phyloP scores from a whole-genome alignment of 2,797 vertebrate genomes.

The Ptychobarbus kaznakovi region DNA sequence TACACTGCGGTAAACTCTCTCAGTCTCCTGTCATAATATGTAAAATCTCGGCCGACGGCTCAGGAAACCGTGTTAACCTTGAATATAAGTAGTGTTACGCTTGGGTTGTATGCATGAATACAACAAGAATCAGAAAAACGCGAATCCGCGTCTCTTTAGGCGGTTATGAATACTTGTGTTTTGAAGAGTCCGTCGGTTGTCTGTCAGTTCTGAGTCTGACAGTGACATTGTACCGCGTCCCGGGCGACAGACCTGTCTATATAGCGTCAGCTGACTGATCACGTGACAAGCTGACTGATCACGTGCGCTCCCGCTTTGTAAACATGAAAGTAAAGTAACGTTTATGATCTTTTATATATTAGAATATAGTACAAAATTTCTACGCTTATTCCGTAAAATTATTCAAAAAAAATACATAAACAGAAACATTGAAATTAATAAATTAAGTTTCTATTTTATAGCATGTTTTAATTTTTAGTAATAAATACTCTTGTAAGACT shows the following conservation, averaged over 20 bases:
- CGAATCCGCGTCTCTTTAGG: background rate
- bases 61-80: background rate
- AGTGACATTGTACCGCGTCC: fast-evolving
- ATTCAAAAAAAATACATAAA: background rate
- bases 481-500: background rate
- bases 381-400: background rate
- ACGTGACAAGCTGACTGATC: conserved; percentile 62
- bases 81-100: background rate
- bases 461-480: background rate
- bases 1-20: background rate
- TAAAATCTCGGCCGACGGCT: background rate
- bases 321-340: background rate
- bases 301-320: background rate
- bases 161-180: background rate
- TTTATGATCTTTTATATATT: background rate
- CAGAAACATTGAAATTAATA: too few species aligned
- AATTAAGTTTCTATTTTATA: background rate
- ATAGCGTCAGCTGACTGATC: conserved; percentile 73
- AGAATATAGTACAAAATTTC: background rate
- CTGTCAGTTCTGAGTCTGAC: background rate
- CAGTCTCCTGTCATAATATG: background rate
- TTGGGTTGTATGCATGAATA: background rate
- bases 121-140: conserved; percentile 1
- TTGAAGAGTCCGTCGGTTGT: background rate
- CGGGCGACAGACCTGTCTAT: background rate